phyloP scores from a whole-genome alignment of 2,797 vertebrate species.

The Gallinago solitaria region DNA sequence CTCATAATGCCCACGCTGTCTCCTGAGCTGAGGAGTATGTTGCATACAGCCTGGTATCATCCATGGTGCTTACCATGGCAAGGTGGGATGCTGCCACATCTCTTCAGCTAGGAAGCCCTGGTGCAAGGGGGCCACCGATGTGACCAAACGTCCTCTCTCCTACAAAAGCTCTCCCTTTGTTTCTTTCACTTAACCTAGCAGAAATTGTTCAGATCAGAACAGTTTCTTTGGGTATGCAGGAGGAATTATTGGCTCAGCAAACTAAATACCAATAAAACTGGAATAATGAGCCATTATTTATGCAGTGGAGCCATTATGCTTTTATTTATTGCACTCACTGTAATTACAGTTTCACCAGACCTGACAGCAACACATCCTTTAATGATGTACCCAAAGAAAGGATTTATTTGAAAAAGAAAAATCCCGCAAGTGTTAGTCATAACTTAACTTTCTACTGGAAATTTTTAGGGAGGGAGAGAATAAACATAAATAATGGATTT shows the following conservation, averaged over 20 bases:
- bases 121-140: not conserved
- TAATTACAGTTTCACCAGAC: conserved; percentile 59
- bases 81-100: not conserved
- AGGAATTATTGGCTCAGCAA: conserved; percentile 34
- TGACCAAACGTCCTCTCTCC: not conserved
- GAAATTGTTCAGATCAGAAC: not conserved
- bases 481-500: conserved; percentile 28
- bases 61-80: not conserved
- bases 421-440: not conserved
- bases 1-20: rapidly evolving
- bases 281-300: conserved; percentile 62
- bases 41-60: not conserved
- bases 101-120: not conserved
- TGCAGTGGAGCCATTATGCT: conserved; percentile 31
- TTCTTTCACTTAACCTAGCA: not conserved
- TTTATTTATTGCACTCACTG: conserved; percentile 62
- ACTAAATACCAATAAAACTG: conserved; percentile 37
- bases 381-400: conserved; percentile 26
- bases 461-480: not conserved
- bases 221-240: not conserved
- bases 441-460: conserved; percentile 22
- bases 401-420: conserved; percentile 28
- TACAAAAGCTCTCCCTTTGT: not conserved
- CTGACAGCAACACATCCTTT: conserved; percentile 35
- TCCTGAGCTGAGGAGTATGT: not conserved